Percentiles rank a stretch among this genome's conserved stretches.
Conservation (phyloP, 53 echinoderm and acorn worm genomes). For the Temnopleurus reevesii region DNA sequence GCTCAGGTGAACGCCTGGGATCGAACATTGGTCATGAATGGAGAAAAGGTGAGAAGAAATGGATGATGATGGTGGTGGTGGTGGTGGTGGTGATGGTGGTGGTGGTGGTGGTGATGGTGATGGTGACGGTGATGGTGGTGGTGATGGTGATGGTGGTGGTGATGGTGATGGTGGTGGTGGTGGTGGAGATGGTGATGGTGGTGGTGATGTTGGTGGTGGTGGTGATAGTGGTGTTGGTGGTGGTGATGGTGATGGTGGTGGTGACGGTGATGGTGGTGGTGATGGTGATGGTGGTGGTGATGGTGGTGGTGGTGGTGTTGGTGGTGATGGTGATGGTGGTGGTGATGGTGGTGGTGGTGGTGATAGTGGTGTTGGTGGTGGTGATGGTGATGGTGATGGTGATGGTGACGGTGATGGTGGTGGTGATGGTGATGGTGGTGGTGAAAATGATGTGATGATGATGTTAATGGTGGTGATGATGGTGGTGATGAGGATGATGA, state of each 20-base stretch:
- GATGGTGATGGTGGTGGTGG: neutral
- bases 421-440: slow-evolving; percentile 11
- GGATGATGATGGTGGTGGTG: neutral
- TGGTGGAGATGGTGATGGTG: neutral
- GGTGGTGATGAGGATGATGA: neutral
- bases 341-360: neutral
- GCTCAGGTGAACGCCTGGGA: slow-evolving; percentile 93
- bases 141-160: neutral
- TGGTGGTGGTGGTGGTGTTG: neutral
- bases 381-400: slow-evolving; percentile 20
- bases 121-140: neutral
- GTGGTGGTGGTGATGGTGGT: neutral
- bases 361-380: slow-evolving; percentile 18
- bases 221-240: slow-evolving; percentile 29
- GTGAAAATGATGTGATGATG: slow-evolving; percentile 9
- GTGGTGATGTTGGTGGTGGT: slow-evolving; percentile 7
- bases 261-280: neutral
- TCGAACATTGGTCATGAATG: slow-evolving; percentile 73
- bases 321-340: neutral
- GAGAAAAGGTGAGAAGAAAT: slow-evolving; percentile 62
- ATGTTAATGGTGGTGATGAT: neutral
- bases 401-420: neutral
- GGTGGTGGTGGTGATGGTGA: neutral
- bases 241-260: slow-evolving; percentile 9
- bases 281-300: slow-evolving; percentile 16